Percentiles rank a stretch among this genome's conserved stretches.
These are phyloP conservation scores for Damaliscus lunatus DNA, from an alignment of 2,113 vertebrate genomes.

Conservation along the genomic window DNA sequence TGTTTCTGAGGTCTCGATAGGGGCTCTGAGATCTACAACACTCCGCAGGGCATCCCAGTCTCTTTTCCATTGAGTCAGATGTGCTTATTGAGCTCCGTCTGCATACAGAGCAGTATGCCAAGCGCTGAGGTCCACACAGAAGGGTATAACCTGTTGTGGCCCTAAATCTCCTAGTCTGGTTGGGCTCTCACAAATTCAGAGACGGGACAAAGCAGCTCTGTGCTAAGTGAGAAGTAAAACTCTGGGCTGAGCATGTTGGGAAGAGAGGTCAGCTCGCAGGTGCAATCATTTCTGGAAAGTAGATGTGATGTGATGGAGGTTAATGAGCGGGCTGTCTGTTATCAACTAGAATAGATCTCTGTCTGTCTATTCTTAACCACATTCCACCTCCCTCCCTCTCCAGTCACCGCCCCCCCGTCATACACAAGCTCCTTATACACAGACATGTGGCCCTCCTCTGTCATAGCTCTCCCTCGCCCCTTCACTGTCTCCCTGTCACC, in stretches of 20 bases:
- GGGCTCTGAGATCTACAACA: neutral
- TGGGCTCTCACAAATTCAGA: neutral
- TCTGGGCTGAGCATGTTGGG: neutral
- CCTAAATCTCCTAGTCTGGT: neutral
- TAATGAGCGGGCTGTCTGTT: neutral
- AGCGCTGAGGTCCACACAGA: neutral
- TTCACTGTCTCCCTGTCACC: neutral
- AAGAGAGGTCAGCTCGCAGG: neutral
- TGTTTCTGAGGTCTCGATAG: neutral
- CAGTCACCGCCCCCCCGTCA: no score
- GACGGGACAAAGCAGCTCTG: neutral
- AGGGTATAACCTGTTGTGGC: accelerated
- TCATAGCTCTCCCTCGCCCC: neutral
- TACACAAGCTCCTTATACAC: neutral
- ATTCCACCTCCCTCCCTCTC: neutral
- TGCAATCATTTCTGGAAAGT: neutral
- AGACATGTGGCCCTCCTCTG: neutral
- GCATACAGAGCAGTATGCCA: neutral
- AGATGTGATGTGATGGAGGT: neutral
- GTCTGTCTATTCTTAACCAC: neutral
- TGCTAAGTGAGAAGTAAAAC: neutral
- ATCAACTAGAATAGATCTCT: neutral
- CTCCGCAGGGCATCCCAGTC: neutral
- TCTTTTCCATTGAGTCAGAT: neutral
- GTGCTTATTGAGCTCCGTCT: neutral